phyloP scores from a whole-genome alignment of 2,113 vertebrate species.

The Alosa alosa region DNA sequence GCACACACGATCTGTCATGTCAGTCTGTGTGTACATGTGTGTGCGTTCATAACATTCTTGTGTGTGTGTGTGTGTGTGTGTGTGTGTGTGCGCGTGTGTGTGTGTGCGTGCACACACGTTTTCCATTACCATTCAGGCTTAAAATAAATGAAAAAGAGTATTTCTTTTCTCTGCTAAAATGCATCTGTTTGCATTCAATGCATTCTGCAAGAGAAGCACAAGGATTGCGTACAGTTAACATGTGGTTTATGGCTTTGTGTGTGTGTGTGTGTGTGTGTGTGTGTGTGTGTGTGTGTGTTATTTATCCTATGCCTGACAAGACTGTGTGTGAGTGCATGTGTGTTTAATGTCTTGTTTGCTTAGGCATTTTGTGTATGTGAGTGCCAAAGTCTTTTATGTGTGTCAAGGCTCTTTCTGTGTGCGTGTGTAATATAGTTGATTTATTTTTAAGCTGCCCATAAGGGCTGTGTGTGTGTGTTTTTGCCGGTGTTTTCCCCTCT shows the following conservation, averaged over 20 bases:
- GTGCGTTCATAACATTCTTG: constrained; percentile 1
- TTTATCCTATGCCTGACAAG: neutral
- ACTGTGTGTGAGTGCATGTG: neutral
- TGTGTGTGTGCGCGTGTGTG: neutral
- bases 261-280: neutral
- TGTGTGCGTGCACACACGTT: neutral
- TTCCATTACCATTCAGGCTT: neutral
- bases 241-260: constrained; percentile 2
- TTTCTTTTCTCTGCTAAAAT: neutral
- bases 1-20: constrained; percentile 20
- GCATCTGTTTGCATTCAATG: constrained; percentile 12
- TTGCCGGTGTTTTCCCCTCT: neutral
- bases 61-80: neutral
- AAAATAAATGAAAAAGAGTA: neutral
- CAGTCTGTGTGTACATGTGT: constrained; percentile 23
- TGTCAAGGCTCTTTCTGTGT: neutral
- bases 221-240: neutral
- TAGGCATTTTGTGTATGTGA: neutral
- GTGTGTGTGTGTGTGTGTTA: neutral
- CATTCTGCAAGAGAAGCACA: neutral
- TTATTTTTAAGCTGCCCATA: neutral
- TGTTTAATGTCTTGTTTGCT: neutral
- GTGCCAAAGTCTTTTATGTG: neutral
- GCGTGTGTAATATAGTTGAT: neutral
- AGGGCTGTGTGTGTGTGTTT: neutral